Conservation (phyloP, 2,888 invertebrate species). For the Ashinkailepas kermadecensis region DNA sequence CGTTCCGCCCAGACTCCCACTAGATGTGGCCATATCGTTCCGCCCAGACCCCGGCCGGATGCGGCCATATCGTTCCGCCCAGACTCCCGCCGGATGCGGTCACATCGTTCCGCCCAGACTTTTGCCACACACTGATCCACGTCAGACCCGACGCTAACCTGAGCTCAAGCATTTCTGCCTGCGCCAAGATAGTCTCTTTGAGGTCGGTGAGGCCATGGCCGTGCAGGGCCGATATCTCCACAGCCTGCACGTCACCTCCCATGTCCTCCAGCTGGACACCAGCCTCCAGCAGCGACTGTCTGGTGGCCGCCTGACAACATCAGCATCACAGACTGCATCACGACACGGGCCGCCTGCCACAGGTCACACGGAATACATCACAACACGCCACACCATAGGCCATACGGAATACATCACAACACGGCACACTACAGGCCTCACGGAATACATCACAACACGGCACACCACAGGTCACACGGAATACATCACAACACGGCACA, state of each 20-base stretch:
- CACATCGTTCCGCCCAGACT: not conserved
- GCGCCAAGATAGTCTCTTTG: conserved; percentile 66
- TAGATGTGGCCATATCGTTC: not conserved
- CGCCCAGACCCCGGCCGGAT: not conserved
- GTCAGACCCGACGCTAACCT: conserved; percentile 29
- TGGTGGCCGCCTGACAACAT: conserved; percentile 57
- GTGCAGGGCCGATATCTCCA: conserved; percentile 85
- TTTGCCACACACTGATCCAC: not conserved
- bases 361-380: no score
- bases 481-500: no score
- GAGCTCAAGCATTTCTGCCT: conserved; percentile 48
- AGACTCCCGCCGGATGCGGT: not conserved
- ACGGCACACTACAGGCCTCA: no score
- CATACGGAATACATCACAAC: no score
- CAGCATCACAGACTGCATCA: no score
- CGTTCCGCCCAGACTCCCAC: conserved; percentile 47
- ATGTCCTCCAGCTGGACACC: conserved; percentile 34
- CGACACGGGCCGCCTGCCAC: no score
- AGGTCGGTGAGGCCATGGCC: conserved; percentile 66
- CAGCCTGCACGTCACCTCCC: conserved; percentile 45
- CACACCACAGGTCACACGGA: no score
- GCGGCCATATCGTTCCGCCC: not conserved
- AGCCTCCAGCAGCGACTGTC: conserved; percentile 63
- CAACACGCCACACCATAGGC: no score
- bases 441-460: no score